phyloP scores from a whole-genome alignment of 2,888 invertebrate species.

The Parascotia fuliginaria region DNA sequence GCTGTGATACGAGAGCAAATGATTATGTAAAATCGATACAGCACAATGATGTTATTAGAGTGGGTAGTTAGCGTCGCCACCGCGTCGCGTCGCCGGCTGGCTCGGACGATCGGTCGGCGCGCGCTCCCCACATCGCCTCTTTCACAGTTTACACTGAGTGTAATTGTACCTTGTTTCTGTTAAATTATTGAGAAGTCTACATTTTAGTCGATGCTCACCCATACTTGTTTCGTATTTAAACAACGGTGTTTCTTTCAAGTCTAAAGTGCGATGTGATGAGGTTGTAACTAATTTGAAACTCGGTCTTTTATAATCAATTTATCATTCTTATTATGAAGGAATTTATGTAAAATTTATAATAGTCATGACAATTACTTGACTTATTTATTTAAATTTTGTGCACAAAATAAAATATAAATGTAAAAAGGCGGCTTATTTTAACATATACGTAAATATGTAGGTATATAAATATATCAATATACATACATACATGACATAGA shows the following conservation, averaged over 20 bases:
- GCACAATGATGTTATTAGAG: slow-evolving; percentile 19
- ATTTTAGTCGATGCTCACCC: slow-evolving; percentile 15
- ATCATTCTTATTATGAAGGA: no score
- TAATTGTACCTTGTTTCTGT: slow-evolving; percentile 33
- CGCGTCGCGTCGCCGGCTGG: slow-evolving; percentile 24
- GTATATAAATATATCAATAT: no score
- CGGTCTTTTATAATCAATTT: neutral
- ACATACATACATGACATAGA: no score
- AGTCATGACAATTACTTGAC: no score
- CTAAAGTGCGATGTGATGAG: neutral
- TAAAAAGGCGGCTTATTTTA: no score
- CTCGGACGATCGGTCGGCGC: neutral
- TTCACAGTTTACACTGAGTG: slow-evolving; percentile 20
- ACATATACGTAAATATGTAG: no score
- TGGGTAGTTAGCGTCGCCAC: slow-evolving; percentile 13
- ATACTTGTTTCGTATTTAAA: neutral
- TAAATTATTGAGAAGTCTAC: slow-evolving; percentile 43
- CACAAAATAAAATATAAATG: no score
- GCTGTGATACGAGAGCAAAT: neutral
- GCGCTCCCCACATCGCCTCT: slow-evolving; percentile 11
- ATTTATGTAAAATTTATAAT: no score
- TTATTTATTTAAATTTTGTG: no score
- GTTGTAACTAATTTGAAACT: neutral
- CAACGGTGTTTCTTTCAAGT: neutral
- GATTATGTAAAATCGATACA: slow-evolving; percentile 23